Percentiles rank a stretch among this genome's conserved stretches.
phyloP scores from a whole-genome alignment of 2,113 vertebrate species.

The Mirza zaza region DNA sequence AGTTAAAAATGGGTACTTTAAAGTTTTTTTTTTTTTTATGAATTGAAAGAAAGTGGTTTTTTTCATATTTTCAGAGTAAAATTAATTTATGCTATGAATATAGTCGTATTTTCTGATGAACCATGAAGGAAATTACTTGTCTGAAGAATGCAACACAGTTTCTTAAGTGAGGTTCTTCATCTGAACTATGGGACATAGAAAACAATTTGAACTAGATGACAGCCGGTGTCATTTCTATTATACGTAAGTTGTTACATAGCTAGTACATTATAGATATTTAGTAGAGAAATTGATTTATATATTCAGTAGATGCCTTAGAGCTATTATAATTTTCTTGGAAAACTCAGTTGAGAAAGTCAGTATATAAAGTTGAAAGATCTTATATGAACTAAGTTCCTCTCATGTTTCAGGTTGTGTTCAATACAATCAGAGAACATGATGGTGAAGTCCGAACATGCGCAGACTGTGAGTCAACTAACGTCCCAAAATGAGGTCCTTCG shows the following conservation, averaged over 20 bases:
- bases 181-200: background rate
- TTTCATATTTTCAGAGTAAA: background rate
- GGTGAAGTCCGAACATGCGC: conserved; percentile 90
- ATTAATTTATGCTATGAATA: background rate
- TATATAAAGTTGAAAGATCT: background rate
- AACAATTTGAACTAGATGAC: background rate
- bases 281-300: background rate
- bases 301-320: background rate
- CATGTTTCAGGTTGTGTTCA: conserved; percentile 87
- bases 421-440: conserved; percentile 91
- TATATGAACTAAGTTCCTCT: background rate
- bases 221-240: background rate
- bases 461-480: conserved; percentile 87
- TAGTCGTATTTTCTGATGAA: background rate
- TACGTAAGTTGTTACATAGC: background rate
- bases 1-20: background rate
- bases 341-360: background rate
- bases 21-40: background rate
- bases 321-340: background rate
- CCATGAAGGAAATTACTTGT: background rate
- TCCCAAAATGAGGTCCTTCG: conserved; percentile 90
- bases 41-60: background rate
- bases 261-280: background rate
- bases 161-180: background rate
- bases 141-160: background rate